A percentile compares a stretch with the other conserved stretches of the same genome.
Evolutionary conservation across 2,888 invertebrate species (phyloP).

Genomic region (Coelinius sp.): DNA sequence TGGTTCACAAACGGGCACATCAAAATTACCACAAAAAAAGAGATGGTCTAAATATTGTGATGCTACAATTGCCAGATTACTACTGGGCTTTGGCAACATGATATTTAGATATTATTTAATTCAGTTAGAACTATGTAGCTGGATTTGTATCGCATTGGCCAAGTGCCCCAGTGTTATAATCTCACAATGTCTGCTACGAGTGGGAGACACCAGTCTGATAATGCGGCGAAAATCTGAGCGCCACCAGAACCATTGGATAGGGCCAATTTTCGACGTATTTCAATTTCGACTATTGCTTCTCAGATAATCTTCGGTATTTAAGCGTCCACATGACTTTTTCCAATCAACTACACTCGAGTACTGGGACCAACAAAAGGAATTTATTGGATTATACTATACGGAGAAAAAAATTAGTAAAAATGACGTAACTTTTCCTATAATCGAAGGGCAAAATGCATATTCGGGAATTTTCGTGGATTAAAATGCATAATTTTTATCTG

Average conservation of each 20-base stretch:
- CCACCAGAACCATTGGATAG: neutral
- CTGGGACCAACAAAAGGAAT: no score
- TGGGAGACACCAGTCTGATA: conserved; percentile 19
- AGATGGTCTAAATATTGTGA: neutral
- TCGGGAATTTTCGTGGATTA: no score
- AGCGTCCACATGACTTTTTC: no score
- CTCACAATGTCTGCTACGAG: conserved; percentile 5
- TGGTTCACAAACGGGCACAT: neutral
- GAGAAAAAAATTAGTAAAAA: no score
- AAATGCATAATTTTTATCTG: no score
- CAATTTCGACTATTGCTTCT: neutral
- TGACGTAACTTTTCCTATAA: no score
- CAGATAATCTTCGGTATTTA: no score
- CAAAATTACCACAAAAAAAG: neutral
- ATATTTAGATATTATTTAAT: neutral
- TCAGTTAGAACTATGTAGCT: neutral
- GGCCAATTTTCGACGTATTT: neutral
- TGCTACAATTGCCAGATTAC: neutral
- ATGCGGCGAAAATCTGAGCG: neutral
- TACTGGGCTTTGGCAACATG: neutral
- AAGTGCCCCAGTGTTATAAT: conserved; percentile 23
- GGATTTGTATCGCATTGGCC: conserved; percentile 18
- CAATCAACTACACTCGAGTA: no score
- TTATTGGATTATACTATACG: no score
- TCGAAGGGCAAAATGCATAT: no score